A percentile compares a stretch with the other conserved stretches of the same genome.
These are phyloP conservation scores for Bombus polaris DNA, from an alignment of 1,140 invertebrate genomes.

Conservation along the genomic window DNA sequence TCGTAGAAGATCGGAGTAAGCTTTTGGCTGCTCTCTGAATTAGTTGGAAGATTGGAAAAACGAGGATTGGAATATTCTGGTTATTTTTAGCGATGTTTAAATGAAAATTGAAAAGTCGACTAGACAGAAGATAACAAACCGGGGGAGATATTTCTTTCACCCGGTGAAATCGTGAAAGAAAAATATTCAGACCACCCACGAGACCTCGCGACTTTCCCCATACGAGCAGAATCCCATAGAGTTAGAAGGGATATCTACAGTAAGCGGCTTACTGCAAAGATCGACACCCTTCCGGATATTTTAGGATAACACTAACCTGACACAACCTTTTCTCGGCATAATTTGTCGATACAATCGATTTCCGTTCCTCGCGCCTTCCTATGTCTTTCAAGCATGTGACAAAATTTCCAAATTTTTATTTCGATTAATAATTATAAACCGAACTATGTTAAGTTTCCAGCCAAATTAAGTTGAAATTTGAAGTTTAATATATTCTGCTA, in stretches of 20 bases:
- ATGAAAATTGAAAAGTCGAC: background rate
- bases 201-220: conserved; percentile 27
- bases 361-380: background rate
- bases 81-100: background rate
- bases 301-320: conserved; percentile 42
- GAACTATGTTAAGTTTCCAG: no score
- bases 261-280: conserved; percentile 62
- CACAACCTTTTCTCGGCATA: conserved; percentile 38
- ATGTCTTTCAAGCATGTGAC: background rate
- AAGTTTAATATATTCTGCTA: no score
- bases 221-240: conserved; percentile 27
- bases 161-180: background rate
- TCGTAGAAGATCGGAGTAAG: background rate
- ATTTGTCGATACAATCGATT: conserved; percentile 24
- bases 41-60: background rate
- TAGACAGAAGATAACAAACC: background rate
- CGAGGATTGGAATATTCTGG: background rate
- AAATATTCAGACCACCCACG: conserved; percentile 52
- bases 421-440: background rate
- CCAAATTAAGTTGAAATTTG: background rate
- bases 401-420: background rate
- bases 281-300: conserved; percentile 47
- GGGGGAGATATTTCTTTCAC: background rate
- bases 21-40: background rate
- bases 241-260: conserved; percentile 57